Evolutionary conservation across 2,113 vertebrate genomes (phyloP).

Genomic region (Catharus minimus): DNA sequence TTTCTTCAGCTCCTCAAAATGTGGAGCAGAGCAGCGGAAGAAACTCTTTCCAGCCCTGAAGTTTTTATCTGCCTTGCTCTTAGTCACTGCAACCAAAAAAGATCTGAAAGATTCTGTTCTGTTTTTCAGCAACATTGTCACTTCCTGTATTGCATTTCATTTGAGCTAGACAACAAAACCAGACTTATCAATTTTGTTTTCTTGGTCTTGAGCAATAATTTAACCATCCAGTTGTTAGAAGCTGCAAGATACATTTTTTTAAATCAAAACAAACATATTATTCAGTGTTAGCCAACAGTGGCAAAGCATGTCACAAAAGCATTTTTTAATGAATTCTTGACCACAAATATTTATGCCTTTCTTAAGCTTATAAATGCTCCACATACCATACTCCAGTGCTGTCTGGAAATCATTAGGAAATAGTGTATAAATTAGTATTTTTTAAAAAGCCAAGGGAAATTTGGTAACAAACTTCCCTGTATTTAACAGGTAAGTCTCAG

Average conservation of each 20-base stretch:
- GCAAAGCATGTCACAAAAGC: neutral
- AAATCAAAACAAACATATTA: neutral
- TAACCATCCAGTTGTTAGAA: neutral
- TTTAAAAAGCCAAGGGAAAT: neutral
- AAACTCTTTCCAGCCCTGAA: neutral
- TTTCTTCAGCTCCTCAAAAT: neutral
- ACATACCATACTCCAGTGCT: neutral
- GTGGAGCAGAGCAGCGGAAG: neutral
- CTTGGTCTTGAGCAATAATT: neutral
- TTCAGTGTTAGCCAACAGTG: neutral
- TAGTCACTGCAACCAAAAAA: neutral
- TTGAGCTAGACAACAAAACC: neutral
- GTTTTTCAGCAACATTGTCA: neutral
- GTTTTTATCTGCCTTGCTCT: neutral
- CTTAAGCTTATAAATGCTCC: neutral
- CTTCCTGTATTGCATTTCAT: neutral
- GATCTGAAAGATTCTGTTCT: neutral
- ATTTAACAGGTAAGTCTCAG: neutral
- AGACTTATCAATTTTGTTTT: neutral
- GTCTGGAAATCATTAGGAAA: neutral
- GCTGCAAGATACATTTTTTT: neutral
- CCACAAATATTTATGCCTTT: neutral
- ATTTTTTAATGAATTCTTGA: neutral
- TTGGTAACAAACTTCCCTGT: neutral
- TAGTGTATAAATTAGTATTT: neutral